Percentiles rank a stretch among this genome's conserved stretches.
Conservation (phyloP, 2,888 invertebrate genomes). For the Cephus rjabovi region DNA sequence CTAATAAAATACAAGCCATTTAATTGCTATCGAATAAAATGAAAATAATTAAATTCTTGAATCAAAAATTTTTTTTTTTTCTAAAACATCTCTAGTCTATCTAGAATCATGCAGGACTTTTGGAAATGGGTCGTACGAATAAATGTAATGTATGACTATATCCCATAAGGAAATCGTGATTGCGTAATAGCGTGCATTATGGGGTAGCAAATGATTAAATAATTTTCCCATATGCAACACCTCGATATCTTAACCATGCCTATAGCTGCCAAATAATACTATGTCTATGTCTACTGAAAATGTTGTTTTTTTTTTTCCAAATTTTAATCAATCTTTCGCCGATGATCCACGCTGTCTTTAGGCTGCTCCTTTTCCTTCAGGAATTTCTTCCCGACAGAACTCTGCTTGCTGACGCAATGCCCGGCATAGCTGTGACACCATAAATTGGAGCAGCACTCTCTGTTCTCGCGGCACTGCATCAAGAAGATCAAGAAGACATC, state of each 20-base stretch:
- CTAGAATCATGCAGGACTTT: background rate
- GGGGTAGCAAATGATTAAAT: background rate
- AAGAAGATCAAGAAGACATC: slow-evolving; percentile 1
- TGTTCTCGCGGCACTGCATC: slow-evolving; percentile 11
- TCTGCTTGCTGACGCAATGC: slow-evolving; percentile 16
- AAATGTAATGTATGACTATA: background rate
- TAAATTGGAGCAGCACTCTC: slow-evolving; percentile 17
- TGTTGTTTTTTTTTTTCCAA: background rate
- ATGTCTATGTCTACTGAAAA: background rate
- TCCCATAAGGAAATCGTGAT: background rate
- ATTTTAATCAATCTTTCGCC: slow-evolving; percentile 9
- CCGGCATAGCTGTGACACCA: slow-evolving; percentile 20
- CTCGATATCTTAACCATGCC: background rate
- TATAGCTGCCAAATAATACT: background rate
- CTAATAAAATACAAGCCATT: background rate
- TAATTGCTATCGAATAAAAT: background rate
- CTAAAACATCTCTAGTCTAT: background rate
- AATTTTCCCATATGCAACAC: background rate
- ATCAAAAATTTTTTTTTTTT: background rate
- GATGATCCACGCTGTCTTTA: background rate
- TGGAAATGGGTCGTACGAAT: background rate
- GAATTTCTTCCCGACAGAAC: background rate
- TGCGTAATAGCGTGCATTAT: background rate
- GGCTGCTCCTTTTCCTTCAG: background rate
- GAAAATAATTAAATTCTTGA: background rate